Conservation (phyloP, 2,888 invertebrate species). For the Drosophila antonietae region DNA sequence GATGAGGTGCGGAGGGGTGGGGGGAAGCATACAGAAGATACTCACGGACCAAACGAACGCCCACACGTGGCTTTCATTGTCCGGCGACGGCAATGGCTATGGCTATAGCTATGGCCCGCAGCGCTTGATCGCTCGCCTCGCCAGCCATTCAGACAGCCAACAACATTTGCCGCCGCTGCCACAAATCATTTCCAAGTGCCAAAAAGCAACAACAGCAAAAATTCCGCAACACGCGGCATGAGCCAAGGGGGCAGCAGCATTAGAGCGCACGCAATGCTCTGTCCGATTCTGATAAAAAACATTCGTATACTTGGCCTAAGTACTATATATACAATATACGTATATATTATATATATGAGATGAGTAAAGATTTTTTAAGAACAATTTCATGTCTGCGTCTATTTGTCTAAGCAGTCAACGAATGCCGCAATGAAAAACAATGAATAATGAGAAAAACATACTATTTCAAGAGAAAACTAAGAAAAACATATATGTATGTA, state of each 20-base stretch:
- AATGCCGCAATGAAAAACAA: slow-evolving; percentile 9
- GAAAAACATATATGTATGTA: background rate
- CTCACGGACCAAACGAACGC: slow-evolving; percentile 36
- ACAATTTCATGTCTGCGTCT: slow-evolving; percentile 22
- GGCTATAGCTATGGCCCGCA: slow-evolving; percentile 28
- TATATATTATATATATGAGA: slow-evolving; percentile 3
- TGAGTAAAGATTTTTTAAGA: slow-evolving; percentile 25
- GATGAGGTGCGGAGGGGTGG: background rate
- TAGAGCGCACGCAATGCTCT: slow-evolving; percentile 62
- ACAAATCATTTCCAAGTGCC: slow-evolving; percentile 79
- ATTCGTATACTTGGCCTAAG: slow-evolving; percentile 16
- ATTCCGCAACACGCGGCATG: slow-evolving; percentile 18
- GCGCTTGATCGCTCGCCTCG: slow-evolving; percentile 26
- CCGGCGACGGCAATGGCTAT: slow-evolving; percentile 32
- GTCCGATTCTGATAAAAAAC: slow-evolving; percentile 38
- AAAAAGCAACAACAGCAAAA: slow-evolving; percentile 41
- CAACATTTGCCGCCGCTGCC: slow-evolving; percentile 61
- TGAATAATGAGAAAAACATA: background rate
- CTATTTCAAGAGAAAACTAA: background rate
- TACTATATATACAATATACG: slow-evolving; percentile 6
- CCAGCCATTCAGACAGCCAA: slow-evolving; percentile 57
- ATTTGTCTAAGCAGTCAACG: slow-evolving; percentile 35
- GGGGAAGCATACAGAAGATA: slow-evolving; percentile 13
- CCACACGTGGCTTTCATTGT: slow-evolving; percentile 57
- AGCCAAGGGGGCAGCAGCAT: slow-evolving; percentile 42